Conservation (phyloP, 92 coral and sea anemone genomes). For the Micromussa lordhowensis region DNA sequence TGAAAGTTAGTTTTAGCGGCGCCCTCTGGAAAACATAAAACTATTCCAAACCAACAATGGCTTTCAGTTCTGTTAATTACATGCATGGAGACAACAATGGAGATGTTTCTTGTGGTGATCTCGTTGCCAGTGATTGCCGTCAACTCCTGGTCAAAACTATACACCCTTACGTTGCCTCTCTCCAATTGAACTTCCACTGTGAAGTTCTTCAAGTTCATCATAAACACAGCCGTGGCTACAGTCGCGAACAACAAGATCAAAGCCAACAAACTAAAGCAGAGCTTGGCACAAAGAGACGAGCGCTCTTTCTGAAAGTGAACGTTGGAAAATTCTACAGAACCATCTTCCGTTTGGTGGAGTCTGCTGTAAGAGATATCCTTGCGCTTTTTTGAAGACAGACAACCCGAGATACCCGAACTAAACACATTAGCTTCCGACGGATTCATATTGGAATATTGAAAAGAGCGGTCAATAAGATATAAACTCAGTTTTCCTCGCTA, state of each 20-base stretch:
- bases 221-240: conserved; percentile 17
- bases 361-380: conserved; percentile 32
- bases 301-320: conserved; percentile 42
- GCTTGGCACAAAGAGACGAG: conserved; percentile 27
- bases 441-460: conserved; percentile 15
- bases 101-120: conserved; percentile 15
- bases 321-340: conserved; percentile 44
- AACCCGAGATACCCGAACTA: conserved; percentile 27
- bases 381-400: conserved; percentile 23
- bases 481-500: not conserved
- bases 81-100: conserved; percentile 54
- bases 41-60: conserved; percentile 62
- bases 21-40: conserved; percentile 38
- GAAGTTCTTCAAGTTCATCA: conserved; percentile 33
- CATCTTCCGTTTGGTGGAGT: conserved; percentile 12
- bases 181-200: conserved; percentile 55
- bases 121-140: conserved; percentile 31
- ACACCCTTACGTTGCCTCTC: conserved; percentile 51
- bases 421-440: conserved; percentile 51
- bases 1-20: not conserved
- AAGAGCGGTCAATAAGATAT: not conserved
- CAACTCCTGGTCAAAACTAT: conserved; percentile 63
- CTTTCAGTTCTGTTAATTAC: conserved; percentile 66
- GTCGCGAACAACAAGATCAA: conserved; percentile 20
- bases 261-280: conserved; percentile 23